A percentile compares a stretch with the other conserved stretches of the same genome.
phyloP scores from a whole-genome alignment of 2,797 vertebrate genomes.

The Spea hammondii region DNA sequence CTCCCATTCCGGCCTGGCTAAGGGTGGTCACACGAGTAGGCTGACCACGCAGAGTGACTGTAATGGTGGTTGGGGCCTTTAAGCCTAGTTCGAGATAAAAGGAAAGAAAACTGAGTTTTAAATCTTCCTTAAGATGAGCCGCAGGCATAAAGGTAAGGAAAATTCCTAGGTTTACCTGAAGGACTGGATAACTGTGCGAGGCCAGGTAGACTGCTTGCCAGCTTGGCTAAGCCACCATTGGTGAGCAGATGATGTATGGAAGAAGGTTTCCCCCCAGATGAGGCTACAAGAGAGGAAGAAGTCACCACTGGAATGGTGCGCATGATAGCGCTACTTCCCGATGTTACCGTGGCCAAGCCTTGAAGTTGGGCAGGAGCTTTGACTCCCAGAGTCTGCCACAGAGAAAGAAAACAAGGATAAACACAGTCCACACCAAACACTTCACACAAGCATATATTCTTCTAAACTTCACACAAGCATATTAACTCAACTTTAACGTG shows the following conservation, averaged over 20 bases:
- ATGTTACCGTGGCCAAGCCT: constrained; percentile 71
- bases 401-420: not conserved
- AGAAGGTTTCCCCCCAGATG: constrained; percentile 78
- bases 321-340: constrained; percentile 75
- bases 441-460: not conserved
- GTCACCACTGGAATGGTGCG: constrained; percentile 86
- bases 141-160: not conserved
- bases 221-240: constrained; percentile 88
- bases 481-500: not conserved
- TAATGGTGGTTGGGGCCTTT: constrained; percentile 89
- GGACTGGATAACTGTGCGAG: constrained; percentile 91
- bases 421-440: not conserved
- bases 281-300: constrained; percentile 68
- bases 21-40: constrained; percentile 73
- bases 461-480: too few species aligned
- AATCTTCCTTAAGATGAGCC: not conserved
- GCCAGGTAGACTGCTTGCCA: constrained; percentile 89
- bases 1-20: constrained; percentile 70
- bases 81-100: constrained; percentile 66
- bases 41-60: constrained; percentile 85
- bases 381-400: constrained; percentile 60
- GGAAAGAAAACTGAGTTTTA: not conserved
- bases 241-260: constrained; percentile 94
- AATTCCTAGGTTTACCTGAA: constrained; percentile 71
- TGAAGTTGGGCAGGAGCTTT: constrained; percentile 65